Evolutionary conservation across 2,888 invertebrate genomes (phyloP), one percentile per base, ranked within the genome.

Genomic region (Rotaria socialis): DNA sequence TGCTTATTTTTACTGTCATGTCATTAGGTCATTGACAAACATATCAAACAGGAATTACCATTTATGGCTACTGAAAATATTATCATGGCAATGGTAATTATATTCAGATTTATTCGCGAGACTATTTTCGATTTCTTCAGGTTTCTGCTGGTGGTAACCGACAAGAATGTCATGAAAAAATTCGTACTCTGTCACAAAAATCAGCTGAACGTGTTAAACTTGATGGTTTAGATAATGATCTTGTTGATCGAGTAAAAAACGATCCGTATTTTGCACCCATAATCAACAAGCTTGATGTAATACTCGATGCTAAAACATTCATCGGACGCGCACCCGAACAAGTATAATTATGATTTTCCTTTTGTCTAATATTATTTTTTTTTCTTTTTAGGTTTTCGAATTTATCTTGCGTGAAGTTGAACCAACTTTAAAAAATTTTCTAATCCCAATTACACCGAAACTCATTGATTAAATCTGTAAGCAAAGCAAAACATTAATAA

Each of bases 11-110:
- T 8, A 3, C 2, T 67, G 27, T 67, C 4, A 22, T 27, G 24
- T 35, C 4, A 47, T 41, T 47, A 80, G 80, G 80, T 80, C 4
- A 96, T 97, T 88, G 94, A 94, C 87, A 93, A 94, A 16, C 94
- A 96, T 89, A 94, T 98, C 50, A 89, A 93, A 0, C 94, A 95
- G 89, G 98, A 99, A 90, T 92, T 99, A 87, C 99, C 99, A 0
- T 99, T 99, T 90, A 96, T 99, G 96, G 95, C 96, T 0, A 94
- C 97, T 0, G 99, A 99, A 91, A 98, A 97, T 90, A 94, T 99
- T 52, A 96, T 99, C 85, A 97, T 98, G 95, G 96, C 96, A 7
- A 96, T 98, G 95, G 97, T 98, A 0, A 96, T 97, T 90, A 50
- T n/a, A n/a, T 60, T 27, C 27, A 14, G 10, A 5, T 14, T 60